Evolutionary conservation across 2,113 vertebrate genomes (phyloP).

Genomic region (Zosterops lateralis): DNA sequence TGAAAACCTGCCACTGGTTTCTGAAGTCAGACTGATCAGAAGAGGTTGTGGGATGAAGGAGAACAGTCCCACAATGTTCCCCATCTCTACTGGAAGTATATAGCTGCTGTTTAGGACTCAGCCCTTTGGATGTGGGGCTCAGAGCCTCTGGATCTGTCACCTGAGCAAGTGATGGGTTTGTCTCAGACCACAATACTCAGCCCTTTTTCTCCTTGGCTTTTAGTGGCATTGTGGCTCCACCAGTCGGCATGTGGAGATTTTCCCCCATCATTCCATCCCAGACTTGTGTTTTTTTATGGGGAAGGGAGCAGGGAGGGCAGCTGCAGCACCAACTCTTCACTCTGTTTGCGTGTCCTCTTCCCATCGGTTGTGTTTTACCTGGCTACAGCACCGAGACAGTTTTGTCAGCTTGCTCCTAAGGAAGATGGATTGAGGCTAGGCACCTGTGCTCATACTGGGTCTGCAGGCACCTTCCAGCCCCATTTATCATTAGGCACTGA

Average conservation of each 20-base stretch:
- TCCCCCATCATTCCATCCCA: accelerated
- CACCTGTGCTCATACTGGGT: neutral
- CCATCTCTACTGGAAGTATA: neutral
- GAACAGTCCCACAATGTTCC: neutral
- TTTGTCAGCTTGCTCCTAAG: conserved; percentile 30
- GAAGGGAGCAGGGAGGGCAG: neutral
- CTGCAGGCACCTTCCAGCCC: conserved; percentile 28
- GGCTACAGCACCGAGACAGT: accelerated
- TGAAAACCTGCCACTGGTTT: neutral
- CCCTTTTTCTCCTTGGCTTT: neutral
- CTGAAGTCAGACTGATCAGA: neutral
- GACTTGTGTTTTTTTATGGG: neutral
- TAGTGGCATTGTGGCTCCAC: neutral
- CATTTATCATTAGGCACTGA: conserved; percentile 38
- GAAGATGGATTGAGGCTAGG: conserved; percentile 34
- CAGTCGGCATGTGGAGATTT: accelerated
- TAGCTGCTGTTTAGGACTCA: neutral
- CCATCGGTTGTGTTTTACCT: neutral
- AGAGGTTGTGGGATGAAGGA: neutral
- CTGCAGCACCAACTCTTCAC: neutral
- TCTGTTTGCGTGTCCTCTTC: neutral
- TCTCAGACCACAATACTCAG: neutral
- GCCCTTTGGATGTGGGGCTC: neutral
- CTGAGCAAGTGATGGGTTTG: accelerated
- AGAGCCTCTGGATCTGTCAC: neutral